Base-by-base conservation (phyloP, 1,140 invertebrate genomes). In the Ctenoplectra terminalis region DNA sequence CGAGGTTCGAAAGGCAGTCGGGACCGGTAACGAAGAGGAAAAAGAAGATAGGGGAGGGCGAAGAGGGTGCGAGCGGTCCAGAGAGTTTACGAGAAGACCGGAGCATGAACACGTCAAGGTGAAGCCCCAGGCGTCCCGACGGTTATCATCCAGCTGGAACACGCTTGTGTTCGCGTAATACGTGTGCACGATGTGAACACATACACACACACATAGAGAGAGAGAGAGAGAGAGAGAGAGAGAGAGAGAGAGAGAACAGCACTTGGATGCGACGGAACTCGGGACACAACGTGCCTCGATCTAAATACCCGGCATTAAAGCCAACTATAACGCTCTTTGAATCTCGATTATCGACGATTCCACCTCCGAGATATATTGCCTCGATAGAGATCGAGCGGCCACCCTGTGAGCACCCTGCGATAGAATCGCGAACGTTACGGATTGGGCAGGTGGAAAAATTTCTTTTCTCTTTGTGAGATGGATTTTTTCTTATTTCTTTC, bases 51-150 rank as follows among this genome's bases (percentile, higher is more conserved):
- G 87, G 56, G 54, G 29, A 70, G 66, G 34, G n/a, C 17, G 34
- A 48, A 66, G 50, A 40, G 52, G 56, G 81, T 72, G 75, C 54
- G 31, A 86, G 85, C 50, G 79, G 60, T 64, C 29, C 46, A 79
- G 81, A 84, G 54, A 86, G 87, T 89, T 90, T 90, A 90, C 88
- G 89, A 88, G 87, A 85, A 86, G 85, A 86, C 70, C 82, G 82
- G 60, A 73, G 83, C 87, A 90, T 89, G 88, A 90, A 90, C 87
- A 89, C 88, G 88, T 90, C 87, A 89, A 88, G 87, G 79, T 80
- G 61, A 78, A 70, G 80, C 88, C 80, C 61, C 71, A 52, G 87
- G 85, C 88, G 54, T 72, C 63, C 54, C 56, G 83, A 75, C 88
- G 85, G 85, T 89, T 84, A 88, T 74, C 76, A 61, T 79, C 77